Evolutionary conservation across 2,797 vertebrate species (phyloP).

Genomic region (Esox lucius): DNA sequence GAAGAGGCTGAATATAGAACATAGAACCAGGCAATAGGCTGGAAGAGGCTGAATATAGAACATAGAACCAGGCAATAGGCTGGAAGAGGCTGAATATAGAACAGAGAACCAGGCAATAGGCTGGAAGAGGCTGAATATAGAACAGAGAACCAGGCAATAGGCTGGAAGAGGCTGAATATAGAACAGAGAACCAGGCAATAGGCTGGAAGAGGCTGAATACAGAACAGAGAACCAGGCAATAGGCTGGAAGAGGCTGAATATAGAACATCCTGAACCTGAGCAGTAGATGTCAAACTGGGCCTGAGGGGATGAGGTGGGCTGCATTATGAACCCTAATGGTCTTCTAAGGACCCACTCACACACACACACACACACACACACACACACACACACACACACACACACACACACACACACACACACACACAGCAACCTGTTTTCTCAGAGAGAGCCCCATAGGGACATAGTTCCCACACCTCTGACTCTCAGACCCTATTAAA

Average conservation of each 20-base stretch:
- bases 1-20: no score
- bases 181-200: background rate
- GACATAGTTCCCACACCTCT: conserved; percentile 63
- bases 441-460: conserved; percentile 60
- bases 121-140: no score
- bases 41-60: no score
- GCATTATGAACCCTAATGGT: conserved; percentile 76
- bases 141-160: no score
- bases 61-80: background rate
- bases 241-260: conserved; percentile 21
- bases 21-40: no score
- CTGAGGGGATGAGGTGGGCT: conserved; percentile 70
- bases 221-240: conserved; percentile 5
- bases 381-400: conserved; percentile 31
- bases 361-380: conserved; percentile 39
- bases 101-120: no score
- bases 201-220: conserved; percentile 42
- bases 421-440: conserved; percentile 30
- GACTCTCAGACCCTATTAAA: conserved; percentile 74
- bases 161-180: conserved; percentile 18
- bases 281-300: conserved; percentile 73
- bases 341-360: conserved; percentile 46
- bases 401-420: conserved; percentile 32
- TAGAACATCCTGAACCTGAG: conserved; percentile 62
- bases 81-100: conserved; percentile 21